These are phyloP conservation scores for Diachasmimorpha longicaudata DNA, from an alignment of 1,140 invertebrate species.

Conservation along the genomic window DNA sequence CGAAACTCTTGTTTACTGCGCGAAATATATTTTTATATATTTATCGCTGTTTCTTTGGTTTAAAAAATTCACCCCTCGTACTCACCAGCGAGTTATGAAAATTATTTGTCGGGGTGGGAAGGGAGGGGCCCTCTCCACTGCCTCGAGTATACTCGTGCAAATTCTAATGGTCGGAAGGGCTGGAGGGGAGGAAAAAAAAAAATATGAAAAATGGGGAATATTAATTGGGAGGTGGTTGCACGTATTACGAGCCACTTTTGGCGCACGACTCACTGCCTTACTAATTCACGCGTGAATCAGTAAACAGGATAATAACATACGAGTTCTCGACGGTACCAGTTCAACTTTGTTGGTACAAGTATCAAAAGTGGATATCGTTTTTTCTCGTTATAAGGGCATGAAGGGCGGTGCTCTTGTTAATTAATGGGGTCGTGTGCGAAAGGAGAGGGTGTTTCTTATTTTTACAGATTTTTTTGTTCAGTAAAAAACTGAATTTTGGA, in stretches of 20 bases:
- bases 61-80: neutral
- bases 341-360: neutral
- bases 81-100: neutral
- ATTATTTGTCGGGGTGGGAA: neutral
- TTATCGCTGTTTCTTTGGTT: neutral
- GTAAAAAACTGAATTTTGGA: too few relatives aligned
- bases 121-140: neutral
- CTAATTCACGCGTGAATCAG: constrained; percentile 6
- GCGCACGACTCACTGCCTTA: constrained; percentile 1
- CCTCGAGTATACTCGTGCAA: neutral
- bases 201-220: constrained; percentile 7
- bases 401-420: neutral
- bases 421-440: constrained; percentile 3
- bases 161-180: neutral
- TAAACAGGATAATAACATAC: constrained; percentile 1
- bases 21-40: neutral
- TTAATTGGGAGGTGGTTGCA: constrained; percentile 10
- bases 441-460: neutral
- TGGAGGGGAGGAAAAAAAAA: neutral
- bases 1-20: constrained; percentile 1
- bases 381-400: neutral
- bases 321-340: neutral
- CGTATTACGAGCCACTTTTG: constrained; percentile 6
- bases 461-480: neutral
- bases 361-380: neutral